Evolutionary conservation across 1,140 invertebrate genomes (phyloP).

Genomic region (Halesus radiatus): DNA sequence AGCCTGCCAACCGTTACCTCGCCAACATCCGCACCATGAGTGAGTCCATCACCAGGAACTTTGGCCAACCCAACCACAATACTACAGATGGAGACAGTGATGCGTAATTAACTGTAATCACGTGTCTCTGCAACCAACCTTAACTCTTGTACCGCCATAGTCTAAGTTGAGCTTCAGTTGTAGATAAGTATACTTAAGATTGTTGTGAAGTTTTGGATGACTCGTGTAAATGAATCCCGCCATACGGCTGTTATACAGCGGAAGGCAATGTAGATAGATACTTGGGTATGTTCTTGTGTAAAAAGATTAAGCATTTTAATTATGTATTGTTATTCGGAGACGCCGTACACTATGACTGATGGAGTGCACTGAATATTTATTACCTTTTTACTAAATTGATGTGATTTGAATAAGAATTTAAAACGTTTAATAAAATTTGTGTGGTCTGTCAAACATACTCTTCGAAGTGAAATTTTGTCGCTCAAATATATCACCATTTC

Average conservation of each 20-base stretch:
- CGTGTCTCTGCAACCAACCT: not conserved
- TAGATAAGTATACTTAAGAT: slow-evolving; percentile 19
- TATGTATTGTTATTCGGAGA: slow-evolving; percentile 15
- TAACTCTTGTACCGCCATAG: slow-evolving; percentile 27
- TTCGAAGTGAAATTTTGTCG: slow-evolving; percentile 1
- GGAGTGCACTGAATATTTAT: slow-evolving; percentile 52
- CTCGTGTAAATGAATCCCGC: slow-evolving; percentile 21
- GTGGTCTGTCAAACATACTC: not conserved
- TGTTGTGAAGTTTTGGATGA: slow-evolving; percentile 54
- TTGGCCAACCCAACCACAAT: slow-evolving; percentile 76
- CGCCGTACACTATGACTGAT: slow-evolving; percentile 44
- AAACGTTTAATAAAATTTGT: slow-evolving; percentile 9
- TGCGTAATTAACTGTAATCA: slow-evolving; percentile 62
- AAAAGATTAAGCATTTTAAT: slow-evolving; percentile 50
- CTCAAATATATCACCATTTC: slow-evolving; percentile 11
- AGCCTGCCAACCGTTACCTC: slow-evolving; percentile 80
- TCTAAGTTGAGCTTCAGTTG: slow-evolving; percentile 29
- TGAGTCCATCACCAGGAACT: slow-evolving; percentile 81
- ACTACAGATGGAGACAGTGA: slow-evolving; percentile 78
- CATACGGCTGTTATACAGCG: slow-evolving; percentile 55
- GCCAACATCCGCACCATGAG: slow-evolving; percentile 83
- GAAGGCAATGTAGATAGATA: slow-evolving; percentile 42
- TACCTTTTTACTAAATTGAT: slow-evolving; percentile 37
- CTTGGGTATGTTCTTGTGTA: slow-evolving; percentile 37
- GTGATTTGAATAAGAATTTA: slow-evolving; percentile 29